These are phyloP conservation scores for Conus betulinus DNA, from an alignment of 1,140 invertebrate genomes.

Conservation along the genomic window DNA sequence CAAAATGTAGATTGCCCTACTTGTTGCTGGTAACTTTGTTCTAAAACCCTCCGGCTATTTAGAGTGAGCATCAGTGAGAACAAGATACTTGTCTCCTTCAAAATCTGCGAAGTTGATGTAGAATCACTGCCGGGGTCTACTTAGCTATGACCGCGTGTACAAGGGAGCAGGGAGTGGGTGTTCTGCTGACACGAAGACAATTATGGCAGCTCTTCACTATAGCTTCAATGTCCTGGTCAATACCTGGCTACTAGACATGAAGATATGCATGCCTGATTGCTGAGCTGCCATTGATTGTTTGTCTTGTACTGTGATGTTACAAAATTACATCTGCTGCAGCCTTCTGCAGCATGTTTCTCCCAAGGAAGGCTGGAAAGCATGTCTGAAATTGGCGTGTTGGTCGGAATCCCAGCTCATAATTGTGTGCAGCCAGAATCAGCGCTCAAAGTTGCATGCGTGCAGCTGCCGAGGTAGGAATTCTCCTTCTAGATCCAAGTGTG, in stretches of 20 bases:
- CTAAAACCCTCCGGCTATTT: conserved; percentile 65
- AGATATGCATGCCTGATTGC: conserved; percentile 71
- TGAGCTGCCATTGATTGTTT: conserved; percentile 39
- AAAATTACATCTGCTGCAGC: conserved; percentile 13
- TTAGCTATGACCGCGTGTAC: conserved; percentile 50
- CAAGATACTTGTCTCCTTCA: neutral
- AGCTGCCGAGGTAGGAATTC: conserved; percentile 62
- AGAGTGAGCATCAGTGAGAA: conserved; percentile 75
- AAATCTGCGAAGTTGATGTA: conserved; percentile 57
- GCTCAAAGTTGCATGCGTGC: conserved; percentile 73
- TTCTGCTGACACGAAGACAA: conserved; percentile 61
- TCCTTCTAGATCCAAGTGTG: conserved; percentile 49
- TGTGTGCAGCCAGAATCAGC: conserved; percentile 63
- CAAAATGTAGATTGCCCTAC: conserved; percentile 38
- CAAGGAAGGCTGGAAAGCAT: conserved; percentile 38
- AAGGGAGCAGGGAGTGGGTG: conserved; percentile 40
- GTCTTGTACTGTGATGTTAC: conserved; percentile 22
- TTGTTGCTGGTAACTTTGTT: conserved; percentile 65
- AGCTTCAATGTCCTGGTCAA: conserved; percentile 74
- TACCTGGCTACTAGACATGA: conserved; percentile 78
- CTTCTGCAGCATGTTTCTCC: neutral
- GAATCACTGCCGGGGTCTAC: conserved; percentile 44
- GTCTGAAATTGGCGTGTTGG: conserved; percentile 53
- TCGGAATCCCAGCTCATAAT: conserved; percentile 65
- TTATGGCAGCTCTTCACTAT: conserved; percentile 68